Conservation (phyloP, 1,140 invertebrate genomes). For the Drosophila sechellia region DNA sequence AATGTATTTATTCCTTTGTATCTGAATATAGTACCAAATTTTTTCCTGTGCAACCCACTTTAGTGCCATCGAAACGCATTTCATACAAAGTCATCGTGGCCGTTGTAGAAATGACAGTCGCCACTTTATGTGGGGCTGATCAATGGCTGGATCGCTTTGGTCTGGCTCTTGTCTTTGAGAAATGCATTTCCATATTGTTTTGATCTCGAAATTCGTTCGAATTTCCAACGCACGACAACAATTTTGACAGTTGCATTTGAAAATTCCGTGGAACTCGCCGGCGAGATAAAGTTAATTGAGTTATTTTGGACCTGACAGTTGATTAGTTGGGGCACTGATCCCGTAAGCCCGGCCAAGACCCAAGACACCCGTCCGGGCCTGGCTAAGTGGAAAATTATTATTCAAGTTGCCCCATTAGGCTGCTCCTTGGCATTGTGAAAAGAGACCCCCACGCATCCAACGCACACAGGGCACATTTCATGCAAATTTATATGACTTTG, state of each 20-base stretch:
- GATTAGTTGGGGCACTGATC: constrained; percentile 67
- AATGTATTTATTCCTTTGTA: too few species aligned
- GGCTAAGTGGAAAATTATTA: constrained; percentile 79
- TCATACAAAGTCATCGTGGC: constrained; percentile 76
- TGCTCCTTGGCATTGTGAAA: constrained; percentile 55
- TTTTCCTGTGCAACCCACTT: constrained; percentile 27
- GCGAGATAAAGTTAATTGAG: constrained; percentile 77
- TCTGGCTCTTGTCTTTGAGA: constrained; percentile 63
- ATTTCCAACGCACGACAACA: constrained; percentile 60
- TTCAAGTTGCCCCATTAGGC: constrained; percentile 69
- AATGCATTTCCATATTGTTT: constrained; percentile 81
- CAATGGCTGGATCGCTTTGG: constrained; percentile 57
- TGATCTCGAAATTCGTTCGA: constrained; percentile 78
- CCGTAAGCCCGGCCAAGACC: constrained; percentile 13
- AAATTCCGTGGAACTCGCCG: constrained; percentile 66
- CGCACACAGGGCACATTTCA: constrained; percentile 40
- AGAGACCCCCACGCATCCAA: constrained; percentile 57
- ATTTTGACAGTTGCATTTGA: constrained; percentile 80
- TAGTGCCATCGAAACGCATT: constrained; percentile 65
- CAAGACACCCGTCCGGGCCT: constrained; percentile 22
- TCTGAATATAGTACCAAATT: too few species aligned
- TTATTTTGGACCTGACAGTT: constrained; percentile 74
- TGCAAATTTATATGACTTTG: constrained; percentile 46
- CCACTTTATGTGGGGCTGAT: constrained; percentile 79
- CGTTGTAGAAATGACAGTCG: constrained; percentile 71